These are phyloP conservation scores for Elysia crispata DNA, from an alignment of 2,888 invertebrate species.

Conservation along the genomic window DNA sequence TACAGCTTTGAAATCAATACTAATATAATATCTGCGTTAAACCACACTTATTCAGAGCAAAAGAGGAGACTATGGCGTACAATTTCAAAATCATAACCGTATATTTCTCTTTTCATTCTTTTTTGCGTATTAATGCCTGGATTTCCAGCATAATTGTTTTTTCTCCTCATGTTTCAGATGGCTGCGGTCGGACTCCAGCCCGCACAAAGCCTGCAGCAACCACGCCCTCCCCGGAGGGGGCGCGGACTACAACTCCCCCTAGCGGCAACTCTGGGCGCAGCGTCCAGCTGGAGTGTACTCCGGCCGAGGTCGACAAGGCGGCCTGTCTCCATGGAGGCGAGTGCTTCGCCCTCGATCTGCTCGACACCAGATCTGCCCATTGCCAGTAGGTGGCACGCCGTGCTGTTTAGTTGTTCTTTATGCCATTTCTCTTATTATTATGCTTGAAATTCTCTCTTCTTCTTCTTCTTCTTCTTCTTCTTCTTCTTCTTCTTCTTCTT, in stretches of 20 bases:
- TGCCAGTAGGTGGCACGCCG: slow-evolving; percentile 47
- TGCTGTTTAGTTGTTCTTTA: not conserved
- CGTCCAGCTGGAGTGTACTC: slow-evolving; percentile 45
- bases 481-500: not conserved
- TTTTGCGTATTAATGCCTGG: no score
- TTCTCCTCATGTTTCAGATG: slow-evolving; percentile 41
- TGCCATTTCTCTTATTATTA: not conserved
- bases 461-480: not conserved
- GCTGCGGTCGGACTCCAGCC: slow-evolving; percentile 52
- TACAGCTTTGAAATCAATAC: no score
- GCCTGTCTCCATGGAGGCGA: slow-evolving; percentile 50
- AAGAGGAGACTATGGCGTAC: no score
- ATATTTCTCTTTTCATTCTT: no score
- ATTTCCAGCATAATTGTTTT: no score
- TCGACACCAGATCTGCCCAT: slow-evolving; percentile 46
- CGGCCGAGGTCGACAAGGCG: slow-evolving; percentile 37
- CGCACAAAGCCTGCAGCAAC: slow-evolving; percentile 49
- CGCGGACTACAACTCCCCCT: slow-evolving; percentile 17
- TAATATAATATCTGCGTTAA: no score
- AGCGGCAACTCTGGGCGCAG: slow-evolving; percentile 21
- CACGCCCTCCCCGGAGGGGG: slow-evolving; percentile 23
- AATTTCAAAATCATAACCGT: no score
- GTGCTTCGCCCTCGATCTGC: slow-evolving; percentile 49
- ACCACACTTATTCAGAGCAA: no score
- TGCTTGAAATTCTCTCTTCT: no score